Conservation (phyloP, 2,888 invertebrate genomes). For the Yponomeuta cagnagella region DNA sequence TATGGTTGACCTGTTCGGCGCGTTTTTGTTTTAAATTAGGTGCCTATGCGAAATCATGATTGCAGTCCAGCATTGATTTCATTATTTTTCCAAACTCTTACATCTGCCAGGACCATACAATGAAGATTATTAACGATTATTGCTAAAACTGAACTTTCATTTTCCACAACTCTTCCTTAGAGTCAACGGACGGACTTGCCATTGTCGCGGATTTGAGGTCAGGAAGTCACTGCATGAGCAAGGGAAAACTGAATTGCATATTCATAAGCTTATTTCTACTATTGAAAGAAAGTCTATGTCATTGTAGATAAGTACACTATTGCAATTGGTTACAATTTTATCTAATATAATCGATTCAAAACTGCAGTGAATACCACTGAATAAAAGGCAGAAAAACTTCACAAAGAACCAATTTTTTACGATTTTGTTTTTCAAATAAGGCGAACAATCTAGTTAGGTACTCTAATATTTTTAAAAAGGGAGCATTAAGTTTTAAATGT, state of each 20-base stretch:
- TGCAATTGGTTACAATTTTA: background rate
- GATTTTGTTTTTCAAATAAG: no score
- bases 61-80: no score
- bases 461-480: no score
- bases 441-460: no score
- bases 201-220: background rate
- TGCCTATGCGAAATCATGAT: no score
- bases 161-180: background rate
- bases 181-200: background rate
- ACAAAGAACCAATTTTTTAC: no score
- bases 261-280: background rate
- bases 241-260: background rate
- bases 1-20: background rate
- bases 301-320: background rate
- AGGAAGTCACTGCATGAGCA: conserved; percentile 1
- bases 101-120: no score
- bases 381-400: no score
- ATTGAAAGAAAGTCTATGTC: background rate
- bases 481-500: no score
- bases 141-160: background rate
- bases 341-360: background rate
- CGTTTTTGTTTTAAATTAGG: background rate
- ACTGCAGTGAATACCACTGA: no score
- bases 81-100: no score
- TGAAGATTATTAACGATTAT: background rate